Evolutionary conservation across 2,888 invertebrate genomes (phyloP).

Genomic region (Standfussiana lucernea): DNA sequence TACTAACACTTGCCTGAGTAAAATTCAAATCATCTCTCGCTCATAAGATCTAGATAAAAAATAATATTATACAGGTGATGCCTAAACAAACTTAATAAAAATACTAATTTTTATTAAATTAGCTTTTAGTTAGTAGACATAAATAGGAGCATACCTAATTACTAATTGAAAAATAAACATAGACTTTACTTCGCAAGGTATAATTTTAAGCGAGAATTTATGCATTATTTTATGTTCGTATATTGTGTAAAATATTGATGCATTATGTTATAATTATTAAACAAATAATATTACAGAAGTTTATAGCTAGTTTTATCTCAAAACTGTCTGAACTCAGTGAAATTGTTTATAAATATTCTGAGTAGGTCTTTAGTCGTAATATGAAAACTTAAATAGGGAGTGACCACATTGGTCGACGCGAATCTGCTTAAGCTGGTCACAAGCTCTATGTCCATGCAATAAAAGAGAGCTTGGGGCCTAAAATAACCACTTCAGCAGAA

Average conservation of each 20-base stretch:
- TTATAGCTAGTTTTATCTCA: background rate
- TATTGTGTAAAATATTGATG: conserved; percentile 13
- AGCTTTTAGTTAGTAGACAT: conserved; percentile 13
- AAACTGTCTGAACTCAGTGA: background rate
- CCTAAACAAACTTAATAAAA: conserved; percentile 38
- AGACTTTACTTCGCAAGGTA: conserved; percentile 34
- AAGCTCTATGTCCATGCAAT: no score
- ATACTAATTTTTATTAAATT: conserved; percentile 24
- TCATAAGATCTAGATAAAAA: background rate
- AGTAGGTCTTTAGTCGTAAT: background rate
- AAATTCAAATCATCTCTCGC: background rate
- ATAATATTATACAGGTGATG: conserved; percentile 8
- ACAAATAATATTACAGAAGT: background rate
- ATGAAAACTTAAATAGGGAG: no score
- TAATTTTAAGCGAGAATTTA: conserved; percentile 38
- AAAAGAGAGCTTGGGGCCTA: no score
- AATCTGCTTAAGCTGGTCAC: no score
- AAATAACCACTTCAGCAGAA: no score
- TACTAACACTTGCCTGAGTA: conserved; percentile 4
- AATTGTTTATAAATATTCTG: background rate
- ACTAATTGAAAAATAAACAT: conserved; percentile 36
- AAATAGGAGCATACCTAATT: conserved; percentile 28
- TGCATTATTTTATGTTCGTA: conserved; percentile 1
- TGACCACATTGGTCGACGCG: no score
- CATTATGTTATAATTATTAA: background rate